A percentile compares a stretch with the other conserved stretches of the same genome.
Conservation (phyloP, 2,888 invertebrate species). For the Hoplodrina blanda region DNA sequence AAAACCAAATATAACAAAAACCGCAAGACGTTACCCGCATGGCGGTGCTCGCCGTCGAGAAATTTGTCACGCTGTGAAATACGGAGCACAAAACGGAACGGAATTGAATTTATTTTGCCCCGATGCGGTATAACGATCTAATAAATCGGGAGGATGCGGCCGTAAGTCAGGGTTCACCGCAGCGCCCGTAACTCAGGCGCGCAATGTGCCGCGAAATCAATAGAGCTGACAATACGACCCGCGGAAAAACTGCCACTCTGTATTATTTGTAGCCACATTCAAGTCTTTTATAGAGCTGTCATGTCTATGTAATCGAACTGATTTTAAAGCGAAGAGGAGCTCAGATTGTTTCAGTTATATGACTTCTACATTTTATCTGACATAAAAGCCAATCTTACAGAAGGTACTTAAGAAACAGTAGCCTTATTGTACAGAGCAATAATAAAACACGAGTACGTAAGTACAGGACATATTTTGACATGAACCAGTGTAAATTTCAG, state of each 20-base stretch:
- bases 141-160: slow-evolving; percentile 86
- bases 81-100: slow-evolving; percentile 77
- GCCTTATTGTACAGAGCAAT: slow-evolving; percentile 39
- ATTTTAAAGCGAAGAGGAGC: slow-evolving; percentile 44
- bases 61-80: slow-evolving; percentile 84
- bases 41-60: slow-evolving; percentile 59
- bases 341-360: slow-evolving; percentile 9
- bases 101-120: slow-evolving; percentile 85
- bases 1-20: slow-evolving; percentile 67
- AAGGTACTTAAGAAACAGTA: slow-evolving; percentile 32
- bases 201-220: slow-evolving; percentile 90
- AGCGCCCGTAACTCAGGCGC: slow-evolving; percentile 83
- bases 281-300: slow-evolving; percentile 63
- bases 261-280: slow-evolving; percentile 56
- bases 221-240: slow-evolving; percentile 77
- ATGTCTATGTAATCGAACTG: slow-evolving; percentile 59
- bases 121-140: slow-evolving; percentile 85
- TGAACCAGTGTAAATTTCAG: slow-evolving; percentile 74
- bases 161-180: slow-evolving; percentile 84
- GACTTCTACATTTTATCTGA: slow-evolving; percentile 13
- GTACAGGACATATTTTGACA: slow-evolving; percentile 68
- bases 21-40: slow-evolving; percentile 82
- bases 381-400: slow-evolving; percentile 24
- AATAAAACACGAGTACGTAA: slow-evolving; percentile 58
- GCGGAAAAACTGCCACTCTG: slow-evolving; percentile 61